These are phyloP conservation scores for Lordiphosa mommai DNA, from an alignment of 1,140 invertebrate genomes.

Conservation along the genomic window DNA sequence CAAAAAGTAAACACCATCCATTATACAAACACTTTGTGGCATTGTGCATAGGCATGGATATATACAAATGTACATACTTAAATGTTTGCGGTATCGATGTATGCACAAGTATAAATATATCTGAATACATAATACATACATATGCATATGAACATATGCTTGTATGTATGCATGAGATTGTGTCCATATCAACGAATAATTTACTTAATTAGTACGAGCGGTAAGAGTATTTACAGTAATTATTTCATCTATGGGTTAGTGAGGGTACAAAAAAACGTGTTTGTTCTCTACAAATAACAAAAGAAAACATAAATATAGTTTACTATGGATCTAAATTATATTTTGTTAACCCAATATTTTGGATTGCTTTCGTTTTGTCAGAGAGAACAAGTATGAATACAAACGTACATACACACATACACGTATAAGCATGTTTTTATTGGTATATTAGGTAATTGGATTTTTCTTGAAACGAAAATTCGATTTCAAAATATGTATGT, in stretches of 20 bases:
- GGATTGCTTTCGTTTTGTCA: no score
- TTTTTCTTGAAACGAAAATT: no score
- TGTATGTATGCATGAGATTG: not conserved
- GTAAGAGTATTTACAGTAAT: no score
- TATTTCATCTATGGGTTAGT: no score
- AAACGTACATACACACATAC: not conserved
- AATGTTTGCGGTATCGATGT: not conserved
- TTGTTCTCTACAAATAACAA: no score
- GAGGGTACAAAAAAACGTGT: no score
- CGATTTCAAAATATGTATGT: no score
- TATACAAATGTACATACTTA: not conserved
- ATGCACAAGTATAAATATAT: not conserved
- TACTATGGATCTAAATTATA: not conserved
- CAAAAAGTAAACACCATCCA: not conserved
- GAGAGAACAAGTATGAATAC: not conserved
- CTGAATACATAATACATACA: not conserved
- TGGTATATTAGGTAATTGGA: no score
- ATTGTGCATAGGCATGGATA: not conserved
- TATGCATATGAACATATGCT: not conserved
- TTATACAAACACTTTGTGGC: not conserved
- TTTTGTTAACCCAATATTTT: not conserved
- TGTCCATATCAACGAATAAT: not conserved
- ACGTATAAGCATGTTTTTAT: no score
- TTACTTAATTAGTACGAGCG: no score
- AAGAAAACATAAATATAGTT: not conserved